These are phyloP conservation scores for Tinea semifulvella DNA, from an alignment of 2,888 invertebrate species.

Conservation along the genomic window DNA sequence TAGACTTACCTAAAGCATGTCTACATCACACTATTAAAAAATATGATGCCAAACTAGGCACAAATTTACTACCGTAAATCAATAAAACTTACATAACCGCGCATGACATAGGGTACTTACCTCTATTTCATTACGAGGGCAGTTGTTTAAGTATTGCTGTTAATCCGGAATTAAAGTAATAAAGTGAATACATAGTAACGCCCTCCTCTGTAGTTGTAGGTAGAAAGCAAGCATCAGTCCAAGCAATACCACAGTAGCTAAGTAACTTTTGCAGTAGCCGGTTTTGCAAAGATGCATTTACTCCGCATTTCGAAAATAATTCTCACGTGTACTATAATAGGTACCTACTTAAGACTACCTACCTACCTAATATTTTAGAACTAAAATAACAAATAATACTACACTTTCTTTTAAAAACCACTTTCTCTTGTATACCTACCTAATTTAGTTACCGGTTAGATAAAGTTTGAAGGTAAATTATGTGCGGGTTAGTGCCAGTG, in stretches of 20 bases:
- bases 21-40: no score
- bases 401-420: no score
- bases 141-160: background rate
- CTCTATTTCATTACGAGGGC: background rate
- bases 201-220: background rate
- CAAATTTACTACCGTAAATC: no score
- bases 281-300: conserved; percentile 42
- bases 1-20: no score
- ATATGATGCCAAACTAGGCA: no score
- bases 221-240: conserved; percentile 11
- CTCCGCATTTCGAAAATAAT: background rate
- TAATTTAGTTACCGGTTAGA: background rate
- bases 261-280: conserved; percentile 34
- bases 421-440: no score
- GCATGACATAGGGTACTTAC: background rate
- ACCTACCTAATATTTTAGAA: no score
- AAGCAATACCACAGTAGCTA: background rate
- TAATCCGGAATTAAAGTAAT: conserved; percentile 8
- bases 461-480: background rate
- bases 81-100: background rate
- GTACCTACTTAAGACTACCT: conserved; percentile 4
- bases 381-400: no score
- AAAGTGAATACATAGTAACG: background rate
- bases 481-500: background rate
- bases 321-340: conserved; percentile 1